These are phyloP conservation scores for Labeo rohita DNA, from an alignment of 2,113 vertebrate species.

Conservation along the genomic window DNA sequence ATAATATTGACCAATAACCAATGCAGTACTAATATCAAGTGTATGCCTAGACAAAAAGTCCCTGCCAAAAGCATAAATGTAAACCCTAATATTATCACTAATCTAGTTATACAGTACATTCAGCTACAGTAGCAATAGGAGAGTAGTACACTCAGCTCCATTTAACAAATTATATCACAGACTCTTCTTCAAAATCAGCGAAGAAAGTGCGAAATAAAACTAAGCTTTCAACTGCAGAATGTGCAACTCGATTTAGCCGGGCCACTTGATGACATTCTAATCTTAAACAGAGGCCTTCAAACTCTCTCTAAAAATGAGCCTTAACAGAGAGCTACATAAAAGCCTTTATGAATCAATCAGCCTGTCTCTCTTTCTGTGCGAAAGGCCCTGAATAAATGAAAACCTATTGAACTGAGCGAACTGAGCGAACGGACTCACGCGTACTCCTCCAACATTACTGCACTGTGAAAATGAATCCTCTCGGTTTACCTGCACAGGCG, in stretches of 20 bases:
- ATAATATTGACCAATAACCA: not conserved
- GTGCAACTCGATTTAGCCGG: not conserved
- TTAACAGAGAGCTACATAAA: not conserved
- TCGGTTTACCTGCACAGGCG: not conserved
- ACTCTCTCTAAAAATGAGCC: not conserved
- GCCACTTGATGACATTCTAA: not conserved
- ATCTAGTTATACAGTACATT: not conserved
- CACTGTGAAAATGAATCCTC: not conserved
- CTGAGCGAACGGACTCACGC: not conserved
- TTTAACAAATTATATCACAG: not conserved
- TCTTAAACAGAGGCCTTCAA: conserved; percentile 7
- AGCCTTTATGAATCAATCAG: conserved; percentile 17
- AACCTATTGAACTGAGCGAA: not conserved
- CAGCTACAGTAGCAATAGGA: not conserved
- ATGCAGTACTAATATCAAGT: not conserved
- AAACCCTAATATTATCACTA: not conserved
- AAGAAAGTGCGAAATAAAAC: not conserved
- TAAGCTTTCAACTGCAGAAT: not conserved
- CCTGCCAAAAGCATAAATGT: not conserved
- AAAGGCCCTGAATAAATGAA: conserved; percentile 22
- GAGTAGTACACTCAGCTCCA: not conserved
- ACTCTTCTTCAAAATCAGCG: not conserved
- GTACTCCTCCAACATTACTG: not conserved
- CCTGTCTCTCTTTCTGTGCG: not conserved
- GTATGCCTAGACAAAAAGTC: not conserved